These are phyloP conservation scores for Chalcis sispes DNA, from an alignment of 2,888 invertebrate genomes.

Conservation along the genomic window DNA sequence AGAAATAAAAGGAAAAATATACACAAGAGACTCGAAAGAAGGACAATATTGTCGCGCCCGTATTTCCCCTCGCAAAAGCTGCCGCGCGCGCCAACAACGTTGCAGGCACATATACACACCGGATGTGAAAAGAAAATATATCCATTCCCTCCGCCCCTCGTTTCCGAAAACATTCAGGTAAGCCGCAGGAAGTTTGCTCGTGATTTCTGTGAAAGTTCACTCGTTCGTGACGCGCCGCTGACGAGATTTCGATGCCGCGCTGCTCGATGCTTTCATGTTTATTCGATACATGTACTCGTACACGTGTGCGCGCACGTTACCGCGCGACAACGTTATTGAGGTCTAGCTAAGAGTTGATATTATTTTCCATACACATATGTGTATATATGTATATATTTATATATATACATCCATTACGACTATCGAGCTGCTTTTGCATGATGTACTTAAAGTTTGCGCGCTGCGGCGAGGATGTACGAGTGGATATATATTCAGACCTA, in stretches of 20 bases:
- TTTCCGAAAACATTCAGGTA: conserved; percentile 27
- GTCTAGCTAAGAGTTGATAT: neutral
- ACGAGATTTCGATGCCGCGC: conserved; percentile 51
- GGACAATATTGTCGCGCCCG: conserved; percentile 35
- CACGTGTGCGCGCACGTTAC: neutral
- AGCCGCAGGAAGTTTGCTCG: conserved; percentile 49
- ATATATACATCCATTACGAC: conserved; percentile 6
- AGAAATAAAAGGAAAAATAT: neutral
- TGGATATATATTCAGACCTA: no score
- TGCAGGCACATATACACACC: neutral
- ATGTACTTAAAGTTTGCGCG: conserved; percentile 18
- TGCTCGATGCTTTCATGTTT: conserved; percentile 36
- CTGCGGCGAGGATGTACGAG: no score
- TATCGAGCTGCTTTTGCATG: conserved; percentile 21
- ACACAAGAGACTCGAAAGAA: neutral
- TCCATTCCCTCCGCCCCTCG: neutral
- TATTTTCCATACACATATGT: neutral
- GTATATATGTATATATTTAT: conserved; percentile 1
- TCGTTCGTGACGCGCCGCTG: conserved; percentile 31
- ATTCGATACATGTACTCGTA: conserved; percentile 16
- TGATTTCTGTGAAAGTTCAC: conserved; percentile 42
- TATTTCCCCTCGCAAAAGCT: conserved; percentile 36
- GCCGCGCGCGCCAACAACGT: neutral
- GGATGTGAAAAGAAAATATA: conserved; percentile 43
- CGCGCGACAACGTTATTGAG: neutral